phyloP scores from a whole-genome alignment of 2,113 vertebrate genomes.

The Scopus umbretta region DNA sequence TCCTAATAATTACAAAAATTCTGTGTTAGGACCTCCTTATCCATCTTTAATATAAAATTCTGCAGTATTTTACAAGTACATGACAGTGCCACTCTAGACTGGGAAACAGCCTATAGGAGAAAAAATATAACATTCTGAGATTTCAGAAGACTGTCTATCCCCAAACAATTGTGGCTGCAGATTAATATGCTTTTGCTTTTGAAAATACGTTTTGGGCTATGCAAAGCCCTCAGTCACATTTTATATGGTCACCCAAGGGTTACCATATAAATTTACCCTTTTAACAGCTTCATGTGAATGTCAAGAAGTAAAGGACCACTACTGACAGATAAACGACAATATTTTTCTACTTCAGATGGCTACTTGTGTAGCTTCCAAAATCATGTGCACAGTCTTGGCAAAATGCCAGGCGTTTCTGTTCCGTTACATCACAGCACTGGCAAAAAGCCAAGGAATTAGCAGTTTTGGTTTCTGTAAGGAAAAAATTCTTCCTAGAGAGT shows the following conservation, averaged over 20 bases:
- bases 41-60: background rate
- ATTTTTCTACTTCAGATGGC: background rate
- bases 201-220: background rate
- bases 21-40: background rate
- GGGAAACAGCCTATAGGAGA: background rate
- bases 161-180: background rate
- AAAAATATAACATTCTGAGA: background rate
- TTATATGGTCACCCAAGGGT: background rate
- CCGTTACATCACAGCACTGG: background rate
- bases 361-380: background rate
- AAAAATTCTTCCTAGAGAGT: background rate
- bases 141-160: background rate
- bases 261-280: no score
- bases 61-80: background rate
- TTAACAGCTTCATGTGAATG: background rate
- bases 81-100: background rate
- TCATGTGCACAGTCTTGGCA: background rate
- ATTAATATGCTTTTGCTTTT: background rate
- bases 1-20: background rate
- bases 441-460: background rate
- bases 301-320: background rate
- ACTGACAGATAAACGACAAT: background rate
- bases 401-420: background rate
- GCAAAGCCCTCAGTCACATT: background rate
- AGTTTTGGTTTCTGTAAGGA: background rate